phyloP scores from a whole-genome alignment of 2,113 vertebrate genomes.

The Sminthopsis crassicaudata region DNA sequence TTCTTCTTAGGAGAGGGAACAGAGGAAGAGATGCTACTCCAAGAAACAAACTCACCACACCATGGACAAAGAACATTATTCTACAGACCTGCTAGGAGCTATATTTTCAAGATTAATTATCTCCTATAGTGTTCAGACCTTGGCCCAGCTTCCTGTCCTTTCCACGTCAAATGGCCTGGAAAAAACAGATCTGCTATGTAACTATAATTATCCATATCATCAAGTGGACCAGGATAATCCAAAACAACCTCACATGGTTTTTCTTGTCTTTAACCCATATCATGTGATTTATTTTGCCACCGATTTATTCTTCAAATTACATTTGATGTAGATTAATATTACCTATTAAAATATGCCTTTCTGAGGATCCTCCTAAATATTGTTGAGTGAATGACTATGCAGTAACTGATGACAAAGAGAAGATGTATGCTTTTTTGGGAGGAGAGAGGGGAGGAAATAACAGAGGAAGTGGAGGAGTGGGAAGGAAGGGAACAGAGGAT shows the following conservation, averaged over 20 bases:
- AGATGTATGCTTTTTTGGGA: background rate
- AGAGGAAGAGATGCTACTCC: background rate
- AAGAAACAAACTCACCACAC: background rate
- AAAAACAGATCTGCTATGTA: background rate
- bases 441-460: background rate
- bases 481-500: conserved; percentile 6
- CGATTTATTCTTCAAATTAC: background rate
- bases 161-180: background rate
- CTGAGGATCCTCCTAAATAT: conserved; percentile 11
- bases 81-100: background rate
- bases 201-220: background rate
- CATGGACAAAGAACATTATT: background rate
- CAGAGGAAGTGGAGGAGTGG: background rate
- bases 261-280: conserved; percentile 23
- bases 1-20: background rate
- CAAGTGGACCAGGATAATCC: background rate
- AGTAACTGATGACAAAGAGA: background rate
- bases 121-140: background rate
- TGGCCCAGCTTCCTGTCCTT: background rate
- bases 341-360: background rate
- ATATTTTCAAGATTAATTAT: background rate
- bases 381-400: background rate
- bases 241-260: background rate
- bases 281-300: background rate
- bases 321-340: conserved; percentile 4